Conservation (phyloP, 1,140 invertebrate genomes). For the Pararge aegeria region DNA sequence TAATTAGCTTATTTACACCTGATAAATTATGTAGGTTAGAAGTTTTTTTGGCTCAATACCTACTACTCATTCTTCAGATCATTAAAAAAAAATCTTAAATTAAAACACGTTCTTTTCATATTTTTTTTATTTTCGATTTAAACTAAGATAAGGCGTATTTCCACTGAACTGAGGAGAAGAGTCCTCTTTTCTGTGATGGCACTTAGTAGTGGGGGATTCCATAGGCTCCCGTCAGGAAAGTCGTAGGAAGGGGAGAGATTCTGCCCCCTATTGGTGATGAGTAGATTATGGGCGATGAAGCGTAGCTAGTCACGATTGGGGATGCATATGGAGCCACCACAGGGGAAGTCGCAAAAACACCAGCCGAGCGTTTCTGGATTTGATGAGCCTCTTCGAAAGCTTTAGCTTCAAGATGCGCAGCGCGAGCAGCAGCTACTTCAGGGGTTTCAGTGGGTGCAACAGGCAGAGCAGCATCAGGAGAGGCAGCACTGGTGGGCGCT, state of each 20-base stretch:
- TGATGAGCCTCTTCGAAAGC: constrained; percentile 54
- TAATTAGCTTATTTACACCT: no score
- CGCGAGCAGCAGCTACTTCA: constrained; percentile 75
- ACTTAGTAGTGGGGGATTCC: constrained; percentile 52
- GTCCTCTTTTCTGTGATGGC: constrained; percentile 43
- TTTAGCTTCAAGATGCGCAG: constrained; percentile 65
- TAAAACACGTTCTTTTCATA: neutral
- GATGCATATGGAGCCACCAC: constrained; percentile 9
- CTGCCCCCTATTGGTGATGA: constrained; percentile 38
- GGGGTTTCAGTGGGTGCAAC: constrained; percentile 59
- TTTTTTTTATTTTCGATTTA: constrained; percentile 32
- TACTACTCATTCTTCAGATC: no score
- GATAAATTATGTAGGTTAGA: no score
- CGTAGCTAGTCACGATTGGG: constrained; percentile 26
- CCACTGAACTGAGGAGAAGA: constrained; percentile 45
- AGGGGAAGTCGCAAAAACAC: neutral
- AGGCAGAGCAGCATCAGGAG: constrained; percentile 32
- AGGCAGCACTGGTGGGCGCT: constrained; percentile 22
- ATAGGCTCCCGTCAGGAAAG: constrained; percentile 46
- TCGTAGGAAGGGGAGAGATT: constrained; percentile 44
- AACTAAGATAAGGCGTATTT: constrained; percentile 35
- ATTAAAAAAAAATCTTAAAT: no score
- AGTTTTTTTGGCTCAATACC: no score
- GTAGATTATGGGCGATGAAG: constrained; percentile 15
- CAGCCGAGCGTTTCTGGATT: constrained; percentile 57